A percentile compares a stretch with the other conserved stretches of the same genome.
These are phyloP conservation scores for Chelmon rostratus DNA, from an alignment of 2,797 vertebrate genomes.

Conservation along the genomic window DNA sequence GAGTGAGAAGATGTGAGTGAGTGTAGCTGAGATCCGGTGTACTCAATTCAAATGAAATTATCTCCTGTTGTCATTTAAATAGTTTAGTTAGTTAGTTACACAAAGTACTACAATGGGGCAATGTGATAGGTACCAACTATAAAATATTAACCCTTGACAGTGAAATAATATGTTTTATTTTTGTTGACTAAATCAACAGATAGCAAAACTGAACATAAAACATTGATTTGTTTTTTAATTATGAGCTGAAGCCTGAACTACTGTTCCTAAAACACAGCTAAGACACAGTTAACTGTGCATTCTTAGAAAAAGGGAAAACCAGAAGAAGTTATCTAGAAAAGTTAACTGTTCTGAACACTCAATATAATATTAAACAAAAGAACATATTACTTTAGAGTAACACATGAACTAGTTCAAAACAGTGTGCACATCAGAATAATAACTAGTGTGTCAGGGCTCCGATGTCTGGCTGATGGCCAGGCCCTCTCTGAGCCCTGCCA, in stretches of 20 bases:
- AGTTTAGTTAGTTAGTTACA: too few species aligned
- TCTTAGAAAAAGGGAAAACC: constrained; percentile 1
- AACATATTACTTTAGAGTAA: constrained; percentile 9
- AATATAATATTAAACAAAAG: constrained; percentile 13
- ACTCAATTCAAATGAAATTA: not conserved
- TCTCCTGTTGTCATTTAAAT: constrained; percentile 2
- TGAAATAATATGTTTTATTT: constrained; percentile 5
- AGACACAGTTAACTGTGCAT: not conserved
- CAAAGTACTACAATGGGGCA: constrained; percentile 5
- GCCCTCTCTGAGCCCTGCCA: constrained; percentile 61
- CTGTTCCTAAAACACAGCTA: not conserved
- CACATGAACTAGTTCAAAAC: not conserved
- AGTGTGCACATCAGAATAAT: not conserved
- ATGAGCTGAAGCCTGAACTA: constrained; percentile 11
- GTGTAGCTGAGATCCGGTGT: not conserved
- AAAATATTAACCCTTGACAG: not conserved
- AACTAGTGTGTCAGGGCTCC: constrained; percentile 14
- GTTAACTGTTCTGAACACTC: not conserved
- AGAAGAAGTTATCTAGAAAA: not conserved
- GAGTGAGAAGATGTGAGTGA: not conserved
- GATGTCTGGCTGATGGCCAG: constrained; percentile 37
- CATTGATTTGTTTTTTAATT: constrained; percentile 8
- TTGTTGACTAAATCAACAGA: constrained; percentile 27
- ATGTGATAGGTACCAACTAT: not conserved
- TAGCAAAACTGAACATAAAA: constrained; percentile 34